Conservation (phyloP, 2,888 invertebrate genomes). For the Acronicta aceris region DNA sequence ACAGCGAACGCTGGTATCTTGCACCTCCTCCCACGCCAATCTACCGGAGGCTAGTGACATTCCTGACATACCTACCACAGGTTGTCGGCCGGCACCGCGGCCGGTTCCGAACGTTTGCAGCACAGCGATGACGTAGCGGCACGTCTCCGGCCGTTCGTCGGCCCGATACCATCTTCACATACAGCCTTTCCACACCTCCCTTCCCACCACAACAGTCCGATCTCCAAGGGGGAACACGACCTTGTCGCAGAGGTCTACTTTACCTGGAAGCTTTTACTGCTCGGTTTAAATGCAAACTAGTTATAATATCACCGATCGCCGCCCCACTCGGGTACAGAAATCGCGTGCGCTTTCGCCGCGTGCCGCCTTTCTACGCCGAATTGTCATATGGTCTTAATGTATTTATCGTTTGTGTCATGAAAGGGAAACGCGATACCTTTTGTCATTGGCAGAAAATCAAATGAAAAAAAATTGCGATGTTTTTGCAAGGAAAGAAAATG, state of each 20-base stretch:
- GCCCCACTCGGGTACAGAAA: conserved; percentile 45
- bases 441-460: conserved; percentile 52
- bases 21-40: conserved; percentile 84
- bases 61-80: conserved; percentile 83
- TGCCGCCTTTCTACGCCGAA: conserved; percentile 63
- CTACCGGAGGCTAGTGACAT: conserved; percentile 82
- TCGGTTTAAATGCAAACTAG: conserved; percentile 55
- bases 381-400: conserved; percentile 57
- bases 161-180: conserved; percentile 59
- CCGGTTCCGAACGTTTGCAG: conserved; percentile 80
- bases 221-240: conserved; percentile 52
- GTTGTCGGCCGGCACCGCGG: conserved; percentile 82
- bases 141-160: conserved; percentile 72
- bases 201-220: conserved; percentile 34
- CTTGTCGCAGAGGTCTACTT: conserved; percentile 56
- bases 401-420: conserved; percentile 42
- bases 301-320: conserved; percentile 58
- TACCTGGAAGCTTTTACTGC: conserved; percentile 54
- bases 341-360: conserved; percentile 67
- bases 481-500: conserved; percentile 19
- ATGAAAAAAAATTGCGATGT: conserved; percentile 17
- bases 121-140: conserved; percentile 75
- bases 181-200: conserved; percentile 57
- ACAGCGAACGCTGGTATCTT: conserved; percentile 69
- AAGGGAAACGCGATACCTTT: conserved; percentile 48